phyloP scores from a whole-genome alignment of 1,140 invertebrate genomes.

The Diprion similis region DNA sequence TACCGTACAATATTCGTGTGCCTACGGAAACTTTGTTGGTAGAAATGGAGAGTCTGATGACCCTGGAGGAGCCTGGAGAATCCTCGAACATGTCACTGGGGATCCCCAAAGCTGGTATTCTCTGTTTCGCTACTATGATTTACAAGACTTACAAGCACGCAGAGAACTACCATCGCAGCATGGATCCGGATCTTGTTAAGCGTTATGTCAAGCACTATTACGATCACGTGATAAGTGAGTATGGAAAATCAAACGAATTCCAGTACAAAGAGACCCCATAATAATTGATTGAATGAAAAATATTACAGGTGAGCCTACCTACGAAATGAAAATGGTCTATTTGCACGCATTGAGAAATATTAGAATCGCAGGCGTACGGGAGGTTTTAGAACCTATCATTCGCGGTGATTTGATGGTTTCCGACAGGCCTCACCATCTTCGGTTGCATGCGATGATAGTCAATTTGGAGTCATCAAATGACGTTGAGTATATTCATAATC shows the following conservation, averaged over 20 bases:
- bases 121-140: constrained; percentile 52
- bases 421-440: constrained; percentile 40
- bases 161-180: not conserved
- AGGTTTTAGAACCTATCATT: constrained; percentile 41
- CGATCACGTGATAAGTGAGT: constrained; percentile 41
- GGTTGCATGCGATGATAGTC: constrained; percentile 47
- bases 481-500: constrained; percentile 37
- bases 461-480: constrained; percentile 37
- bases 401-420: constrained; percentile 32
- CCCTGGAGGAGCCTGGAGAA: constrained; percentile 25
- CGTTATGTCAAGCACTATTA: constrained; percentile 39
- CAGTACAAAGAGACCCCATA: constrained; percentile 10
- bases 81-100: constrained; percentile 20
- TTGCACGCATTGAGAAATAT: constrained; percentile 48
- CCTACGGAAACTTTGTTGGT: constrained; percentile 47
- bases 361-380: constrained; percentile 32
- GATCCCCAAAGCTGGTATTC: constrained; percentile 46
- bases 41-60: constrained; percentile 48
- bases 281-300: not conserved
- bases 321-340: constrained; percentile 43
- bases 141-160: constrained; percentile 43
- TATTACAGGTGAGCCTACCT: constrained; percentile 34
- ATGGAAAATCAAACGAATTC: not conserved
- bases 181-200: constrained; percentile 13
- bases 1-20: constrained; percentile 49